These are phyloP conservation scores for Cybosia mesomella DNA, from an alignment of 2,888 invertebrate species.

Conservation along the genomic window DNA sequence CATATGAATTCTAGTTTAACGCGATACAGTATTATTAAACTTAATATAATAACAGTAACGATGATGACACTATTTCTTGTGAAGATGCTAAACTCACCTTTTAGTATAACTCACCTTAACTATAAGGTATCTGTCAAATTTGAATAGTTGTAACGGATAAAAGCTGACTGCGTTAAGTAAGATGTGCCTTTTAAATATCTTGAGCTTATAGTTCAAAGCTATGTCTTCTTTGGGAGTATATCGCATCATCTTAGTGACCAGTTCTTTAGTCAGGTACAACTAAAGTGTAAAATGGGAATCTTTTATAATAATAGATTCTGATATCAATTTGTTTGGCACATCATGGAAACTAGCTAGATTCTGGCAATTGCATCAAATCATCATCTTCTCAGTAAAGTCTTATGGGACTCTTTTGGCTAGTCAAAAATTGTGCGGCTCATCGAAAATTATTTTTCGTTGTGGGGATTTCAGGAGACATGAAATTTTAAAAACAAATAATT, in stretches of 20 bases:
- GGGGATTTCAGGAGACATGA: too few relatives aligned
- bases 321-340: too few relatives aligned
- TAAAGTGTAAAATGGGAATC: not conserved
- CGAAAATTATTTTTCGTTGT: too few relatives aligned
- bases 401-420: too few relatives aligned
- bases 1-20: too few relatives aligned
- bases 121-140: not conserved
- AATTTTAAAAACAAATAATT: too few relatives aligned
- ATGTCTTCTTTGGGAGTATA: not conserved
- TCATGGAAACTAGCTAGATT: not conserved
- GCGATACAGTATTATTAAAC: too few relatives aligned
- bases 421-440: too few relatives aligned
- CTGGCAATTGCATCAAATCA: not conserved
- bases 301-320: too few relatives aligned
- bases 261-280: not conserved
- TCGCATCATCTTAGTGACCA: not conserved
- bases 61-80: too few relatives aligned
- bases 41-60: too few relatives aligned
- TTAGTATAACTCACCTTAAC: not conserved
- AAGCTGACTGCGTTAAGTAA: slow-evolving; percentile 1
- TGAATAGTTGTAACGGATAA: not conserved
- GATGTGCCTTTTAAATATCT: not conserved
- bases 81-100: not conserved
- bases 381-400: too few relatives aligned
- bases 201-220: not conserved